Base-by-base conservation (phyloP, 2,888 invertebrate genomes). In the Tachina fera region DNA sequence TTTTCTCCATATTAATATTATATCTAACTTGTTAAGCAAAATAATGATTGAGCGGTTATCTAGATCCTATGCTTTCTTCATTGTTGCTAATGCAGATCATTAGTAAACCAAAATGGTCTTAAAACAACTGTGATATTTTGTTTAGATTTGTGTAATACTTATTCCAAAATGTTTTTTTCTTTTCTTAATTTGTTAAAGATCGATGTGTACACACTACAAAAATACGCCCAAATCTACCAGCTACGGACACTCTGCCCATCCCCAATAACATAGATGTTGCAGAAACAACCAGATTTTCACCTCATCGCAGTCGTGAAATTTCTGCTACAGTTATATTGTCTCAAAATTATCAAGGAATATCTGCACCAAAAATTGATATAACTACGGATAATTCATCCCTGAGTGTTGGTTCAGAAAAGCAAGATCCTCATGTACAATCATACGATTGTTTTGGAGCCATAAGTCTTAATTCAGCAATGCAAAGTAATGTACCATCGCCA, bases 401-500 rank as follows among this genome's bases (percentile, higher is more conserved):
- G 65, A 84, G 16, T 71, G 58, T 45, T 16, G 79, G 56, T 53
- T 88, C 93, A 80, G 91, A 93, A 41, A 93, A 92, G 39, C 86
- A 88, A 86, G 95, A 95, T 91, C 94, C 94, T 0, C 95, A 95
- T 90, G 93, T 95, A 0, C 95, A 95, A 84, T 95, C 95, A 70
- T 96, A 96, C 92, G 96, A 96, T 89, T 95, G 95, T 86, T 93
- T 93, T 68, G 95, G 95, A 2, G 94, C 95, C 10, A 94, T 96
- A 0, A 96, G 94, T 90, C 92, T 96, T 10, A 95, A 94, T 85
- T 95, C 95, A 2, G 94, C 94, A 0, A 96, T 96, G 96, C 96
- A 96, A 90, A 96, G 95, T 83, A 96, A 95, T 92, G 96, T 96
- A 0, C 96, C 96, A 0, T 94, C 94, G 83, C 96, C 96, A 1